Evolutionary conservation across 2,888 invertebrate genomes (phyloP).

Genomic region (Muschampia plurimacula): DNA sequence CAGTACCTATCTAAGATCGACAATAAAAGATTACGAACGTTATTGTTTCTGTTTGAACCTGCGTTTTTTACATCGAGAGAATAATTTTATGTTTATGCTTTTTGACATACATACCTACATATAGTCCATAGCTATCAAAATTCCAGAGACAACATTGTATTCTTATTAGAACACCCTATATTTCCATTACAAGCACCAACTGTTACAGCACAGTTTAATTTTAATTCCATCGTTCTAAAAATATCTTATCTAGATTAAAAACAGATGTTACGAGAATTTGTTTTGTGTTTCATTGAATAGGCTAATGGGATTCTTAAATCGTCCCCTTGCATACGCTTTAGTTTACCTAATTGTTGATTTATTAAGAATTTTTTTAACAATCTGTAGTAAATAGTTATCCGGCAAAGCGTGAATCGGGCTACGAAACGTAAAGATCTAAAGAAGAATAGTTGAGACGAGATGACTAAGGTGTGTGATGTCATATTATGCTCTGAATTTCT

Average conservation of each 20-base stretch:
- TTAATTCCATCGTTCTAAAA: constrained; percentile 12
- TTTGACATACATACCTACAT: too few species aligned
- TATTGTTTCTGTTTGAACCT: neutral
- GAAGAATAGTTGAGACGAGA: too few species aligned
- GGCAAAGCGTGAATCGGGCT: neutral
- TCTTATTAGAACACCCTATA: neutral
- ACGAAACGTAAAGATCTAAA: neutral
- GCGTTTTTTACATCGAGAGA: neutral
- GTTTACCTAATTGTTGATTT: constrained; percentile 67
- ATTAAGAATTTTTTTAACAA: constrained; percentile 48
- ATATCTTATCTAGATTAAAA: constrained; percentile 32
- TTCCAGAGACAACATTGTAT: neutral
- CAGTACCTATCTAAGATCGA: constrained; percentile 18
- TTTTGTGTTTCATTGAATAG: constrained; percentile 14
- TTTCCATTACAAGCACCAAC: neutral
- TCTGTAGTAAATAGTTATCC: neutral
- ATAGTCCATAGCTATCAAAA: too few species aligned
- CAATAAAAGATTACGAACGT: constrained; percentile 4
- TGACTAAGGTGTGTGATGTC: too few species aligned
- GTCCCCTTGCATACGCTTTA: constrained; percentile 40
- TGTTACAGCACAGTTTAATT: constrained; percentile 3
- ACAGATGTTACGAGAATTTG: constrained; percentile 25
- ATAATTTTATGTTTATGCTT: too few species aligned
- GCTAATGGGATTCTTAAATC: constrained; percentile 47
- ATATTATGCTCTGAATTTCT: too few species aligned